Evolutionary conservation across 2,797 vertebrate genomes (phyloP), one percentile per base, ranked within the genome.

Genomic region (Acomys russatus): DNA sequence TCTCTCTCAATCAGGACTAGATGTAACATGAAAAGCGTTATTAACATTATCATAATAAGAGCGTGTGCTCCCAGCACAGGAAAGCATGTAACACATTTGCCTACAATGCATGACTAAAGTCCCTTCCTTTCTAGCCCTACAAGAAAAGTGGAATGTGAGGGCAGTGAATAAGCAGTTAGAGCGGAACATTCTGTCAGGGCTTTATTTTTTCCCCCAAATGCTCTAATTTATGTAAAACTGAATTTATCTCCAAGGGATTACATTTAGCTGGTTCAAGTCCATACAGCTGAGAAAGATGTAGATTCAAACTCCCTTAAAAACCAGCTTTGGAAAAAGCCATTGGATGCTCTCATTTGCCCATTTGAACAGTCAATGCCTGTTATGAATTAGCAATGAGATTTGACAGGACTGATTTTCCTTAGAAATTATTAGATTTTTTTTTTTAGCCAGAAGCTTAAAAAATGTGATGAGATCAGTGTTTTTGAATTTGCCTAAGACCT

Each of bases 321-420:
- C 78, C 0, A 4, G 88, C 91, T 96, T 97, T 97, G 96, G 95
- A 94, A 94, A 20, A 0, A 96, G 61, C 70, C 61, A 77, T 74
- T 91, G 86, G 71, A 96, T 96, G 96, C 91, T 92, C 94, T 64
- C 7, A 17, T 30, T 96, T 73, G 95, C 97, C 96, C 94, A 1
- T 97, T 91, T 95, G 80, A 95, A 76, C 91, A 98, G 90, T 96
- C 96, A 97, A 96, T 88, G 96, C 85, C 97, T 93, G 97, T 98
- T 93, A 97, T 97, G 96, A 98, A 98, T 98, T 97, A 97, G 97
- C 96, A 94, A 96, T 92, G 95, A 96, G 76, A 96, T 96, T 80
- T 79, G 90, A 96, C 91, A 98, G 96, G 92, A 96, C 93, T 93
- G 89, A 97, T 98, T 98, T 98, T 97, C 94, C 95, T 92, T 83